Evolutionary conservation across 2,797 vertebrate species (phyloP).

Genomic region (Naso thynnoides): DNA sequence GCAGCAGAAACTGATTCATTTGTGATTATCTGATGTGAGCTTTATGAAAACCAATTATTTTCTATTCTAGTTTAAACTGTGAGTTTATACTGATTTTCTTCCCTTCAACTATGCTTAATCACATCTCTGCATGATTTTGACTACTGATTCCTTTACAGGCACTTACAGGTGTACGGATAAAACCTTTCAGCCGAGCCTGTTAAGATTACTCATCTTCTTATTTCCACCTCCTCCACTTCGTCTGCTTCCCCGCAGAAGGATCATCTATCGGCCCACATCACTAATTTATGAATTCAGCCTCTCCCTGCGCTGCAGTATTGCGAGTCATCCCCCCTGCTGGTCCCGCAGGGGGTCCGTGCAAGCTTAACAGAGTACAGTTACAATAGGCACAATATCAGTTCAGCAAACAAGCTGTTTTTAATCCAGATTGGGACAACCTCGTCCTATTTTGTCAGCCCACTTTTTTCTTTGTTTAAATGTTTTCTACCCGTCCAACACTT

Average conservation of each 20-base stretch:
- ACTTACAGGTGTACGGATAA: slow-evolving; percentile 5
- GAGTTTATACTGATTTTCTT: not conserved
- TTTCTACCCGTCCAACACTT: not conserved
- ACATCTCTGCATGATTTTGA: not conserved
- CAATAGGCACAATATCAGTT: slow-evolving; percentile 46
- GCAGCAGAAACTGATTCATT: not conserved
- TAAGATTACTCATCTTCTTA: slow-evolving; percentile 23
- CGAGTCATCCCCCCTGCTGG: slow-evolving; percentile 22
- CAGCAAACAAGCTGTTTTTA: slow-evolving; percentile 45
- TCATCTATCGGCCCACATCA: slow-evolving; percentile 35
- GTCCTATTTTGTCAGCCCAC: slow-evolving; percentile 38
- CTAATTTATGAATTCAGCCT: slow-evolving; percentile 54
- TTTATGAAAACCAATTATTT: not conserved
- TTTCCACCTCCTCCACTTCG: not conserved
- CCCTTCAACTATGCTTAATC: not conserved
- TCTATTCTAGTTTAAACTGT: too few relatives aligned
- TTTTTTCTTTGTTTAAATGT: not conserved
- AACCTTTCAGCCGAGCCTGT: slow-evolving; percentile 2
- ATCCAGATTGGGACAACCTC: slow-evolving; percentile 19
- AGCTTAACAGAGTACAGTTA: slow-evolving; percentile 22
- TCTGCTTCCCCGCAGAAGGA: slow-evolving; percentile 13
- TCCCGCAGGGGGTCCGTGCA: slow-evolving; percentile 32
- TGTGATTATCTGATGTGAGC: not conserved
- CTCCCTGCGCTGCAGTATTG: slow-evolving; percentile 45
- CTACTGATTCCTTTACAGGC: not conserved